Percentiles rank a stretch among this genome's conserved stretches.
phyloP scores from a whole-genome alignment of 2,113 vertebrate species.

The Microcebus ravelobensis region DNA sequence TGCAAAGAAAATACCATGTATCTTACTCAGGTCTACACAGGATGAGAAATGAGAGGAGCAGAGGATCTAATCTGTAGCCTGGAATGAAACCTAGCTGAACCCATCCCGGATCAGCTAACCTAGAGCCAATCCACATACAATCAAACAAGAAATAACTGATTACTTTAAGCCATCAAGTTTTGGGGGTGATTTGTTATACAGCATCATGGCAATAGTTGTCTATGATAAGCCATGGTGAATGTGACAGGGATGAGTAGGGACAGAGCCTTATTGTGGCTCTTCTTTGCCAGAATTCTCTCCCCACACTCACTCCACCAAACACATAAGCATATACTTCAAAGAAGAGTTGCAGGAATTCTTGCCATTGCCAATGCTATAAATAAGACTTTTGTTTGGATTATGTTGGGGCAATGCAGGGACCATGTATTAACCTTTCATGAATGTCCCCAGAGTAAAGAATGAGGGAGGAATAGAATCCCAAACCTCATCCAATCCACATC shows the following conservation, averaged over 20 bases:
- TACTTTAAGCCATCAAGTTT: not conserved
- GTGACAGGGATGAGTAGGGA: not conserved
- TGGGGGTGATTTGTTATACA: not conserved
- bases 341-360: constrained; percentile 12
- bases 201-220: not conserved
- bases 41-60: not conserved
- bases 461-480: not conserved
- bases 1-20: not conserved
- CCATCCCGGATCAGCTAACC: not conserved
- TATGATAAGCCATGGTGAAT: not conserved
- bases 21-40: not conserved
- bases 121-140: not conserved
- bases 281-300: not conserved
- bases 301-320: not conserved
- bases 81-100: constrained; percentile 1
- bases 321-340: not conserved
- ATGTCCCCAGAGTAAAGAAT: not conserved
- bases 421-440: not conserved
- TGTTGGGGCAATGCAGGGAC: not conserved
- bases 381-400: not conserved
- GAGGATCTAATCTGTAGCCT: not conserved
- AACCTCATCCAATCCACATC: not conserved
- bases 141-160: not conserved
- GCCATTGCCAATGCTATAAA: not conserved
- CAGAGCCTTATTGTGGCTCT: not conserved